These are phyloP conservation scores for Rhyacichthys aspro DNA, from an alignment of 2,797 vertebrate species.

Conservation along the genomic window DNA sequence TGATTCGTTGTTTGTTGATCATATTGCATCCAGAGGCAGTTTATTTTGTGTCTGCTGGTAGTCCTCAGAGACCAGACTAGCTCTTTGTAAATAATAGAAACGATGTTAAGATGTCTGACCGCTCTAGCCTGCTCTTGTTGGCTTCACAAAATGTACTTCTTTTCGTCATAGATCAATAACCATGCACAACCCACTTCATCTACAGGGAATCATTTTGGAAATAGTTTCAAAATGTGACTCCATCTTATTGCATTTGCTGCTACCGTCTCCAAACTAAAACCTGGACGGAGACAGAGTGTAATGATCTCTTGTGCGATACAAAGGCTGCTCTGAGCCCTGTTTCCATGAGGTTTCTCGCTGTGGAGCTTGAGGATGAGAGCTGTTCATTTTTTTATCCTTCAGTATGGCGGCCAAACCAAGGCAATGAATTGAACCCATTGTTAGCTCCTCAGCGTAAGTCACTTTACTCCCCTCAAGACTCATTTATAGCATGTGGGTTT, in stretches of 20 bases:
- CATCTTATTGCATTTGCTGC: background rate
- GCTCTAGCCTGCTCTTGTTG: too few species aligned
- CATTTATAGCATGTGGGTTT: constrained; percentile 63
- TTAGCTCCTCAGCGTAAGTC: constrained; percentile 51
- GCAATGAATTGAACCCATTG: constrained; percentile 73
- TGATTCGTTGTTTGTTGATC: too few species aligned
- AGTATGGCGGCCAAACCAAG: constrained; percentile 47
- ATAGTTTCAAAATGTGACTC: background rate
- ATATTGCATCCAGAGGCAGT: too few species aligned
- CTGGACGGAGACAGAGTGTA: background rate
- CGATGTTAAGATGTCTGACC: too few species aligned
- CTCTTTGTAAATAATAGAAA: too few species aligned
- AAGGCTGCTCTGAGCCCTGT: constrained; percentile 28
- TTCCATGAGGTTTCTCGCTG: constrained; percentile 31
- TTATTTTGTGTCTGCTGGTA: too few species aligned
- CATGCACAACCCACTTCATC: too few species aligned
- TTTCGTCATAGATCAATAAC: too few species aligned
- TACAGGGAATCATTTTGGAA: too few species aligned
- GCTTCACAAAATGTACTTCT: too few species aligned
- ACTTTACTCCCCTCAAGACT: constrained; percentile 25
- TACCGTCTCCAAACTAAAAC: background rate
- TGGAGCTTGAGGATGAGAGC: constrained; percentile 13
- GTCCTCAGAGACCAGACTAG: too few species aligned
- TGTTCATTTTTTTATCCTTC: constrained; percentile 39
- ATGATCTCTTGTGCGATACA: constrained; percentile 7